Evolutionary conservation across 2,888 invertebrate genomes (phyloP), one percentile per base, ranked within the genome.

Genomic region (Drosophila mettleri): DNA sequence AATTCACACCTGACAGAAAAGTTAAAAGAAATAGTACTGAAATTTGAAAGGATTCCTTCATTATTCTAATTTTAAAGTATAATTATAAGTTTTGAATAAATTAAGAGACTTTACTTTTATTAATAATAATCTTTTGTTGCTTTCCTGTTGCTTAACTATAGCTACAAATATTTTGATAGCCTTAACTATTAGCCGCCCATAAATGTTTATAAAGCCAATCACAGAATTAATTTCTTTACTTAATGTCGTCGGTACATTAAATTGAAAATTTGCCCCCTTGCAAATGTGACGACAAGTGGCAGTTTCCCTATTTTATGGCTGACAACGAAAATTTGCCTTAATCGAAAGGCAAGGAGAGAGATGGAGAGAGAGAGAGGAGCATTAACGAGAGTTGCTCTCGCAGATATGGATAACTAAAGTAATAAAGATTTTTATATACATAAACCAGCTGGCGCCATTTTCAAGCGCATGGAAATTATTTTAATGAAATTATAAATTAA

Each of bases 401-500:
- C 29, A 14, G 36, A 33, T 41, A 14, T 22, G 38, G 18, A 22
- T 54, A 51, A 59, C 38, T 22, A 14, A 9, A 36, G 45, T 33
- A 22, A 49, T 69, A 55, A 57, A 73, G 9, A 22, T 29, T 45
- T 65, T 62, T 36, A 48, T 72, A 41, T 49, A 31, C 31, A 12
- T 36, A 18, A 8, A 14, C 33, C 14, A 27, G 12, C 51, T 71
- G 80, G 81, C 82, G 82, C 80, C 82, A 82, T 85, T 82, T 71
- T 69, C 6, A 38, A 53, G 27, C 27, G 9, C 29, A 36, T 41
- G 22, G 29, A 52, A 64, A 69, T 57, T 55, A 69, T 53, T 76
- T 78, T 80, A 80, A 85, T 80, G 69, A 85, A 82, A 82, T 78
- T 82, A 80, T 82, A 74, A 80, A 80, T 69, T 60, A 68, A 60